Evolutionary conservation across 1,140 invertebrate genomes (phyloP).

Genomic region (Gryon sp.): DNA sequence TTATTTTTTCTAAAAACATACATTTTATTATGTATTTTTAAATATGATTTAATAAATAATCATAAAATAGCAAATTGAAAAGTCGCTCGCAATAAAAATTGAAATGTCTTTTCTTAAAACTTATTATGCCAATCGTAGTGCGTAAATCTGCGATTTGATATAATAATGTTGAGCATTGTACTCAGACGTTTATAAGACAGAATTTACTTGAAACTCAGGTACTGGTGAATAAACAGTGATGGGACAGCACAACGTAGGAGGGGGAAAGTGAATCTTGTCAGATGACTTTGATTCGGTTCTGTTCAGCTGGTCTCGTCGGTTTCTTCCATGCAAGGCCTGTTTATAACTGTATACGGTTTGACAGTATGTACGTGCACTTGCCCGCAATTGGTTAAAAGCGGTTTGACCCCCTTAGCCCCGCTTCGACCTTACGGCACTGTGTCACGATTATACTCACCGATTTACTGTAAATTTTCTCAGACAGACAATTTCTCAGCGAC

Average conservation of each 20-base stretch:
- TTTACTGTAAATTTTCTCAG: slow-evolving; percentile 10
- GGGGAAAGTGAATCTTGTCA: slow-evolving; percentile 16
- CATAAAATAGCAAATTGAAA: not conserved
- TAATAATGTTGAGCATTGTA: slow-evolving; percentile 16
- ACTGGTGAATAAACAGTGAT: slow-evolving; percentile 13
- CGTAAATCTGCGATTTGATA: not conserved
- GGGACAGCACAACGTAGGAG: not conserved
- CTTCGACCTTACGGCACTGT: slow-evolving; percentile 5
- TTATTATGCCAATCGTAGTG: not conserved
- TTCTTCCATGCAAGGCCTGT: slow-evolving; percentile 22
- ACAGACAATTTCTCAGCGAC: slow-evolving; percentile 4
- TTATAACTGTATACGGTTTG: slow-evolving; percentile 54
- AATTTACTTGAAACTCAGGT: slow-evolving; percentile 17
- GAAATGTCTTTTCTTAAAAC: slow-evolving; percentile 11
- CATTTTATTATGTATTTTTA: too few species aligned
- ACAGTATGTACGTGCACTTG: slow-evolving; percentile 33
- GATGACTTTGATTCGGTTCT: slow-evolving; percentile 40
- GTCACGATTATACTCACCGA: slow-evolving; percentile 17
- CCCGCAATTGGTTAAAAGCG: slow-evolving; percentile 37
- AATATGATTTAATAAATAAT: too few species aligned
- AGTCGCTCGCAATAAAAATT: slow-evolving; percentile 9
- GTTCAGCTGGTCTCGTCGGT: slow-evolving; percentile 42
- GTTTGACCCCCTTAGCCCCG: not conserved
- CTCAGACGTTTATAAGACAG: slow-evolving; percentile 4
- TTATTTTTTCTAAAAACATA: too few species aligned